phyloP scores from a whole-genome alignment of 2,888 invertebrate species.

The Drosophila gaucha region DNA sequence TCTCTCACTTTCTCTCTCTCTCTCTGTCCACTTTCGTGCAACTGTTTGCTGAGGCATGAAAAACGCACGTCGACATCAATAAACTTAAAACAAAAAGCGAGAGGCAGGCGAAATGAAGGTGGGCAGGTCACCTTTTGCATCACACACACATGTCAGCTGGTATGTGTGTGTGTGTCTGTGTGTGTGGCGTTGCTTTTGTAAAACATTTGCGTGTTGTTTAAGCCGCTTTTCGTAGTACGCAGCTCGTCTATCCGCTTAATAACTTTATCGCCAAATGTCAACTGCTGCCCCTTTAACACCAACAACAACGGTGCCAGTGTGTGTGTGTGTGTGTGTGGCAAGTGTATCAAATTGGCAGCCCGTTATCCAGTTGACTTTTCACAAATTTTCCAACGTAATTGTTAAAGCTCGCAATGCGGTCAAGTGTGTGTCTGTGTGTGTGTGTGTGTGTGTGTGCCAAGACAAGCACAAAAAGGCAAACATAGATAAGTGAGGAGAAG shows the following conservation, averaged over 20 bases:
- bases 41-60: slow-evolving; percentile 75
- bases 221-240: slow-evolving; percentile 44
- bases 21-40: slow-evolving; percentile 15
- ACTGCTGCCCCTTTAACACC: slow-evolving; percentile 22
- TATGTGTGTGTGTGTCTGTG: slow-evolving; percentile 12
- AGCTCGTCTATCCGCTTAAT: slow-evolving; percentile 44
- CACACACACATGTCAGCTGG: slow-evolving; percentile 2
- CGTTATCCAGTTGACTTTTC: slow-evolving; percentile 69
- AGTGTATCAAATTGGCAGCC: slow-evolving; percentile 76
- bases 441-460: slow-evolving; percentile 10
- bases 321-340: slow-evolving; percentile 45
- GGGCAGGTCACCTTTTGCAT: slow-evolving; percentile 1
- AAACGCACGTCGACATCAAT: slow-evolving; percentile 76
- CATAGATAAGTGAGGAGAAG: neutral
- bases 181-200: slow-evolving; percentile 30
- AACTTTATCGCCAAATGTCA: slow-evolving; percentile 76
- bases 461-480: slow-evolving; percentile 6
- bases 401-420: slow-evolving; percentile 68
- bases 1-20: neutral
- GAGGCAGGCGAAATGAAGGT: no score
- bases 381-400: slow-evolving; percentile 76
- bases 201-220: slow-evolving; percentile 66
- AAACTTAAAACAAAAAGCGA: slow-evolving; percentile 74
- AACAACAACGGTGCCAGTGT: neutral
- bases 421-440: slow-evolving; percentile 20